Evolutionary conservation across 2,888 invertebrate species (phyloP).

Genomic region (Phengaris arion): DNA sequence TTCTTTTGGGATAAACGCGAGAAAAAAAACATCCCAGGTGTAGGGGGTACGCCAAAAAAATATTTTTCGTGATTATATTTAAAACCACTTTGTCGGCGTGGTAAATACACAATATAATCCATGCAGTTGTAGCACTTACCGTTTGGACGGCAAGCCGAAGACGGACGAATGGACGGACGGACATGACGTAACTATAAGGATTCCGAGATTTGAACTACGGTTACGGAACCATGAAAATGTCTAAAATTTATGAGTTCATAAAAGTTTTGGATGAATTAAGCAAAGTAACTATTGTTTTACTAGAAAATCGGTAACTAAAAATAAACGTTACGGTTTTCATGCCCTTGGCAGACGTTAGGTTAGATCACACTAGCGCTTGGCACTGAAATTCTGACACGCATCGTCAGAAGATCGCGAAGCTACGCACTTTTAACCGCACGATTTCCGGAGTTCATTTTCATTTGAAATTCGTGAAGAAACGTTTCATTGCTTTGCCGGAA

Average conservation of each 20-base stretch:
- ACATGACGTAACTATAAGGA: no score
- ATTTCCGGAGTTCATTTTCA: slow-evolving; percentile 8
- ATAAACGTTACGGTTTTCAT: slow-evolving; percentile 43
- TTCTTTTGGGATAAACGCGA: no score
- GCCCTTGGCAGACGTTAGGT: slow-evolving; percentile 47
- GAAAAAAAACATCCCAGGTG: no score
- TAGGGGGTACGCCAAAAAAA: no score
- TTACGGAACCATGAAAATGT: no score
- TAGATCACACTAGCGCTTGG: slow-evolving; percentile 37
- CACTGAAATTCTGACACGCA: slow-evolving; percentile 27
- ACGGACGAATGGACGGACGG: no score
- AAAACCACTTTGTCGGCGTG: no score
- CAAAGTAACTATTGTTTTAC: slow-evolving; percentile 39
- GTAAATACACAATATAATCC: no score
- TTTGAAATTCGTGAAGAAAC: not conserved
- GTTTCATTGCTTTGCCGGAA: not conserved
- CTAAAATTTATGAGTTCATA: not conserved
- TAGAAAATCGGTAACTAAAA: slow-evolving; percentile 39
- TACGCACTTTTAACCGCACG: not conserved
- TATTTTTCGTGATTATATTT: no score
- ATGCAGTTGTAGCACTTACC: no score
- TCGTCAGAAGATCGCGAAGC: slow-evolving; percentile 19
- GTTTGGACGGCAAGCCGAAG: no score
- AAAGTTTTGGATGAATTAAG: slow-evolving; percentile 33
- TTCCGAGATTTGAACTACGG: no score